Percentiles rank a stretch among this genome's conserved stretches.
phyloP scores from a whole-genome alignment of 2,113 vertebrate species.

The Laticauda colubrina region DNA sequence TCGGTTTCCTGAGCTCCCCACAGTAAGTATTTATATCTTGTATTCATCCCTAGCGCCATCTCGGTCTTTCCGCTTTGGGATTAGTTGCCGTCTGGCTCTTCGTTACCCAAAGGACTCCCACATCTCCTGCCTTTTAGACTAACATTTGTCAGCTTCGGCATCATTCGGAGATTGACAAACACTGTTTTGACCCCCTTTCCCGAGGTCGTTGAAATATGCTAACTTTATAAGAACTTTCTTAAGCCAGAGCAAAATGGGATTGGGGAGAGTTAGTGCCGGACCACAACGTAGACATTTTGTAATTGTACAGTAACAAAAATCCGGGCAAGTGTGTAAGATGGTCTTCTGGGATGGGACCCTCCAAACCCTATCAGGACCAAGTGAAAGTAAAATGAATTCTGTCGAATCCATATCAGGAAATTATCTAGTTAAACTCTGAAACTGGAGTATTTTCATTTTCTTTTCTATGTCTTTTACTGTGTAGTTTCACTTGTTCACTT shows the following conservation, averaged over 20 bases:
- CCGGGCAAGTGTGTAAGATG: background rate
- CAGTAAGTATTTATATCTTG: constrained; percentile 40
- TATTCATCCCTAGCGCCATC: fast-evolving
- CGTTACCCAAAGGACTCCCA: background rate
- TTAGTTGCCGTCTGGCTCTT: background rate
- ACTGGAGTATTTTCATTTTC: background rate
- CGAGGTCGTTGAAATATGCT: background rate
- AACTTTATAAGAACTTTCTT: background rate
- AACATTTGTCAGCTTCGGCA: background rate
- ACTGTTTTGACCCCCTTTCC: background rate
- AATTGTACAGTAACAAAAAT: background rate
- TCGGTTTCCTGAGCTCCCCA: constrained; percentile 28
- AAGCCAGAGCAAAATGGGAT: background rate
- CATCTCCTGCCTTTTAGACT: background rate
- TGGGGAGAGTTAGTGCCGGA: background rate
- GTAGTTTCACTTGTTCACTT: background rate
- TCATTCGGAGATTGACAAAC: background rate
- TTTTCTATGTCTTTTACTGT: background rate
- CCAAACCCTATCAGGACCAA: background rate
- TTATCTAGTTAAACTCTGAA: background rate
- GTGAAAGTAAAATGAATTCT: background rate
- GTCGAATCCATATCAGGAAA: background rate
- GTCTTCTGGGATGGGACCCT: background rate
- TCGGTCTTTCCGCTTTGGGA: background rate
- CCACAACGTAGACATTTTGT: background rate